These are phyloP conservation scores for Euzophera pinguis DNA, from an alignment of 2,888 invertebrate genomes.

Conservation along the genomic window DNA sequence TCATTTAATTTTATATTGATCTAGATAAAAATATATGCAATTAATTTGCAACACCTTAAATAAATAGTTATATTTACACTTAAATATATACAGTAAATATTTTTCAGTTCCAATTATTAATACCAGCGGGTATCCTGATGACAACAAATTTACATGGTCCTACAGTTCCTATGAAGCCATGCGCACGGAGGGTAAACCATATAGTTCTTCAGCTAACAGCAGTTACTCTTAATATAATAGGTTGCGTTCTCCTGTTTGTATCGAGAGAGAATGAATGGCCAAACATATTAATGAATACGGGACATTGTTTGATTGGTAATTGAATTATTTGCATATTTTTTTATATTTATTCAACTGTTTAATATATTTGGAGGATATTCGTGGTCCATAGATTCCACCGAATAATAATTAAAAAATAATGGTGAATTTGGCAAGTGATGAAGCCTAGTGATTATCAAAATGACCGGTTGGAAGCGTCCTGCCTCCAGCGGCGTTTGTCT, in stretches of 20 bases:
- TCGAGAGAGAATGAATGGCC: neutral
- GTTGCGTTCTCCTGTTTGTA: neutral
- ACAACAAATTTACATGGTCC: slow-evolving; percentile 34
- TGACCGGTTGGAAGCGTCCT: too few relatives aligned
- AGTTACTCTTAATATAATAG: neutral
- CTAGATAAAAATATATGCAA: too few relatives aligned
- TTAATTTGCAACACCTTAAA: too few relatives aligned
- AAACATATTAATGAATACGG: slow-evolving; percentile 11
- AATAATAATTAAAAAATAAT: too few relatives aligned
- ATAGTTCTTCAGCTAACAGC: slow-evolving; percentile 24
- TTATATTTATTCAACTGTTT: neutral
- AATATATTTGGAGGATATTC: too few relatives aligned
- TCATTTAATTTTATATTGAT: too few relatives aligned
- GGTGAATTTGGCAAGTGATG: too few relatives aligned
- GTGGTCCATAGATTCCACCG: too few relatives aligned
- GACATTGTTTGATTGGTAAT: neutral
- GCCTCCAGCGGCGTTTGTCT: too few relatives aligned
- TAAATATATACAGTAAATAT: neutral
- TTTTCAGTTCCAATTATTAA: slow-evolving; percentile 38
- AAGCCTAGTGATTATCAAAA: too few relatives aligned
- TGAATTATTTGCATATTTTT: neutral
- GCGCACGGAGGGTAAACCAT: slow-evolving; percentile 34
- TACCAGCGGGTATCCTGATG: slow-evolving; percentile 38
- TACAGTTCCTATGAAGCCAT: slow-evolving; percentile 29
- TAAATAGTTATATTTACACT: too few relatives aligned